Evolutionary conservation across 1,140 invertebrate species (phyloP).

Genomic region (Diabrotica undecimpunctata): DNA sequence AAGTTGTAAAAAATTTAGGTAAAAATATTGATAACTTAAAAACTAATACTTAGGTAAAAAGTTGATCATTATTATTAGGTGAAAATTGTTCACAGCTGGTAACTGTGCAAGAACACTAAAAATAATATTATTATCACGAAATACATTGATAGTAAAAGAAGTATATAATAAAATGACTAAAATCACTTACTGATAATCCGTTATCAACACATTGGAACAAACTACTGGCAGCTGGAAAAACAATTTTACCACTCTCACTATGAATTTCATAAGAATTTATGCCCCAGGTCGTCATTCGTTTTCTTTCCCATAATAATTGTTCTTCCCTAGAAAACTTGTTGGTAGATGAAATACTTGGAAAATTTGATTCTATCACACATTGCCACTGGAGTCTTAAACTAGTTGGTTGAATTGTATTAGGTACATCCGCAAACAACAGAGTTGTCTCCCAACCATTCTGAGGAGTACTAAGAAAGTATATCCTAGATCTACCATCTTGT

Average conservation of each 20-base stretch:
- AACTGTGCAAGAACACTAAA: too few relatives aligned
- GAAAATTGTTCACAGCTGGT: too few relatives aligned
- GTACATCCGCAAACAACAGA: constrained; percentile 79
- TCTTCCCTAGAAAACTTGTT: constrained; percentile 76
- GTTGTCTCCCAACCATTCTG: constrained; percentile 85
- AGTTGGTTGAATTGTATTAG: constrained; percentile 52
- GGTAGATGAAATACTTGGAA: constrained; percentile 56
- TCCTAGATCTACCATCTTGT: constrained; percentile 70
- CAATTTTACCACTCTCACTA: constrained; percentile 71
- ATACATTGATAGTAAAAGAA: too few relatives aligned
- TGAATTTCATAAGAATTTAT: constrained; percentile 92
- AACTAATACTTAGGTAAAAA: too few relatives aligned
- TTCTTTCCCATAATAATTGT: constrained; percentile 85
- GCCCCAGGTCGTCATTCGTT: constrained; percentile 85
- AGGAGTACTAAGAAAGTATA: constrained; percentile 86
- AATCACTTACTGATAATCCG: constrained; percentile 58
- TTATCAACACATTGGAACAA: constrained; percentile 77
- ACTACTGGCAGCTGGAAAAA: constrained; percentile 85
- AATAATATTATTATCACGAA: too few relatives aligned
- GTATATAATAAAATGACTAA: too few relatives aligned
- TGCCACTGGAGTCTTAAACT: constrained; percentile 62
- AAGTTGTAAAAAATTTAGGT: too few relatives aligned
- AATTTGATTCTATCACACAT: constrained; percentile 67
- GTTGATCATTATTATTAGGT: too few relatives aligned
- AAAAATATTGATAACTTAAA: too few relatives aligned